These are phyloP conservation scores for Tamias sibiricus DNA, from an alignment of 2,113 vertebrate species.

Conservation along the genomic window DNA sequence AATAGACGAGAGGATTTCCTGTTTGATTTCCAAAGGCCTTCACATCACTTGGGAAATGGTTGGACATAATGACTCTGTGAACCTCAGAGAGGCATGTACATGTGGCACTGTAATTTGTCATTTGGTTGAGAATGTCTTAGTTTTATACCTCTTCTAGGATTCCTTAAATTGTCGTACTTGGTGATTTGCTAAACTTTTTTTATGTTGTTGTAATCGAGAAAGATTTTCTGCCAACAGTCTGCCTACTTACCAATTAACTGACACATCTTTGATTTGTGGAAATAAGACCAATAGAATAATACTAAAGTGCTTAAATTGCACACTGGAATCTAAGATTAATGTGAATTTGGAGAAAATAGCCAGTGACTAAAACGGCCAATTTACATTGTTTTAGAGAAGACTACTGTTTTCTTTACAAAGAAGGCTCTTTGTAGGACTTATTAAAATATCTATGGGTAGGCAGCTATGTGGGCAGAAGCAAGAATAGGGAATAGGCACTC, in stretches of 20 bases:
- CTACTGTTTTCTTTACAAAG: slow-evolving; percentile 68
- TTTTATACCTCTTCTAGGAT: slow-evolving; percentile 37
- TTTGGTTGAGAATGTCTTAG: neutral
- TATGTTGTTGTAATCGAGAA: neutral
- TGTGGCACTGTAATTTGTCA: slow-evolving; percentile 74
- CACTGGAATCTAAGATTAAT: neutral
- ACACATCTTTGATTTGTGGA: slow-evolving; percentile 31
- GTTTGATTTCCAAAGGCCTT: slow-evolving; percentile 16
- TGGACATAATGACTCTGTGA: neutral
- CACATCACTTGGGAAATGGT: neutral
- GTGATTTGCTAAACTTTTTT: slow-evolving; percentile 34
- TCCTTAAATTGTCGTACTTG: neutral
- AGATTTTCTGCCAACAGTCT: slow-evolving; percentile 39
- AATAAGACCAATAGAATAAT: slow-evolving; percentile 47
- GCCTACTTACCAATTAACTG: slow-evolving; percentile 7
- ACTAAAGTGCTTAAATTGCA: slow-evolving; percentile 1
- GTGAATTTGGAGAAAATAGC: slow-evolving; percentile 7
- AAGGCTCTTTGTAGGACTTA: slow-evolving; percentile 55
- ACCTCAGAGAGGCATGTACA: slow-evolving; percentile 64
- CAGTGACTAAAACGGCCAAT: slow-evolving; percentile 46
- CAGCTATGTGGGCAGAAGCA: slow-evolving; percentile 61
- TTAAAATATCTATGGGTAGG: slow-evolving; percentile 68
- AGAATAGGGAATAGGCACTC: slow-evolving; percentile 38
- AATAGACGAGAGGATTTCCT: neutral
- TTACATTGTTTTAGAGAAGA: slow-evolving; percentile 64